Base-by-base conservation (phyloP, 2,888 invertebrate genomes). In the Neria commutata region DNA sequence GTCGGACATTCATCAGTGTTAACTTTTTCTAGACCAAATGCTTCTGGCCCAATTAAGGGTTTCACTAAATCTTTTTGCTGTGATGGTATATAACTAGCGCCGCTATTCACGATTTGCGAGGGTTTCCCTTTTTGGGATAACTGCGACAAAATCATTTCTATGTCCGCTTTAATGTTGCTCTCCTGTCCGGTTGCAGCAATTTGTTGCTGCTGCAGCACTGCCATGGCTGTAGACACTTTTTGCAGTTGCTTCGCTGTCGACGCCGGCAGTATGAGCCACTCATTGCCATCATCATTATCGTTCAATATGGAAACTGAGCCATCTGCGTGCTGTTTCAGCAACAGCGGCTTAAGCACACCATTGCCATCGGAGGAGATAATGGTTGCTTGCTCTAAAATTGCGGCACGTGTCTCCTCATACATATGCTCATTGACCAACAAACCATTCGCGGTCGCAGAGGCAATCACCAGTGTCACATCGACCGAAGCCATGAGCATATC, bases 261-360 rank as follows among this genome's bases (percentile, higher is more conserved):
- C 14, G 45, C 29, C 26, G 58, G 54, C 5, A 58, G 37, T 4
- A 37, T 14, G n/a, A 37, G 37, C 37, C 37, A 25, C 25, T 52
- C 40, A 45, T 37, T 58, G 29, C 54, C 25, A 11, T 48, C 54
- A 24, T 58, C 54, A 34, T 54, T 58, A 10, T 60, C 60, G n/a
- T 53, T 54, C 1, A 60, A 37, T 21, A 63, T 63, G 1, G 58
- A 58, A 24, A 63, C 53, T 10, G 63, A 60, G 5, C 58, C 63
- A 40, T 57, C 57, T 37, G 52, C 37, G 47, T 57, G 57, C n/a
- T 52, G 25, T 37, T 57, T 57, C 16, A 57, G 16, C n/a, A 57
- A 25, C 6, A 52, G 40, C 21, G 52, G 47, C 14, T 52, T 34
- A 23, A 47, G 37, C 14, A 52, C 23, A 3, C 46, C 52, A 47